Evolutionary conservation across 1,140 invertebrate species (phyloP), one percentile per base, ranked within the genome.

Genomic region (Fopius arisanus): DNA sequence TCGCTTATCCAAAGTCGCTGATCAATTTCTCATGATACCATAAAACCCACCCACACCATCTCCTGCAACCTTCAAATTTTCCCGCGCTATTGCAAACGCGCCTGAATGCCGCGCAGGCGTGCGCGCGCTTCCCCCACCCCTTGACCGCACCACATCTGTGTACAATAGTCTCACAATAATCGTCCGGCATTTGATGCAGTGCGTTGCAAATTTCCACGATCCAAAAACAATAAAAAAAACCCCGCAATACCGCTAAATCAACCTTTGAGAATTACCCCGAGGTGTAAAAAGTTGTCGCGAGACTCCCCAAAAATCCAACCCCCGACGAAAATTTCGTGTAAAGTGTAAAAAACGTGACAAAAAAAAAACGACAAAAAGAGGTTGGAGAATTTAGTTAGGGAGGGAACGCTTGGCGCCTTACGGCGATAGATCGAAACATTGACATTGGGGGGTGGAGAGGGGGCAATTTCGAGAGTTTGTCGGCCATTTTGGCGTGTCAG

Each of bases 401-500:
- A 67, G 68, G 78, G 77, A 78, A 43, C 43, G 43, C 43, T 48
- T 48, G 43, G 43, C 43, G 43, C 43, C 14, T 48, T 48, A 48
- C 43, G 43, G 43, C 43, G 43, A 48, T 48, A 48, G 43, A 48
- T 68, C 63, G 77, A 81, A 80, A 78, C 78, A 48, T 82, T 83
- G 83, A 84, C 82, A 83, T 83, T 83, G 82, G 78, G 77, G 26
- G 37, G 16, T 14, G 21, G 19, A 19, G 66, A 43, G 66, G 10
- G 66, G 40, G 6, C 16, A 68, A 37, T 12, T 7, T 10, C 7
- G 9, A 10, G 33, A 37, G 33, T 5, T 16, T 48, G 70, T 80
- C 85, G 82, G 85, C 85, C 85, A 86, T 86, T 84, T 86, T 86
- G 83, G 80, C 83, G 79, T 84, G 80, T 84, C 28, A 65, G 62